Base-by-base conservation (phyloP, 2,113 vertebrate genomes). In the Columba livia region DNA sequence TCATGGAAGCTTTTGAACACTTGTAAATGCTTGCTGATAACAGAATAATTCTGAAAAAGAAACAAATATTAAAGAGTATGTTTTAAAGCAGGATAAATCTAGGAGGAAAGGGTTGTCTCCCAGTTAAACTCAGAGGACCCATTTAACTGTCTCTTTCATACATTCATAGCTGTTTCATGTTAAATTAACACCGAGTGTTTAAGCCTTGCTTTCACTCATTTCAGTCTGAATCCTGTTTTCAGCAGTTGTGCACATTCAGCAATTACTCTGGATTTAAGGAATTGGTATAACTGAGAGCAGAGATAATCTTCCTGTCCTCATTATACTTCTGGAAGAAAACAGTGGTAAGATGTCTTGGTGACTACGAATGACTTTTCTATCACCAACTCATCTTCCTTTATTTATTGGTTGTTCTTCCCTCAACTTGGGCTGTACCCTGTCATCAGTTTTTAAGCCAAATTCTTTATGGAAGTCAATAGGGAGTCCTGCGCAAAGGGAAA, bases 401-500 rank as follows among this genome's bases (percentile, higher is more conserved):
- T 95, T 96, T 97, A 89, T 96, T 94, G 90, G n/a, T 93, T 86
- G 80, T 75, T 96, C 77, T 65, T 89, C 18, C 69, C 61, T 72
- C 51, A 7, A 5, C 61, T 86, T 50, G 53, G 77, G 66, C 90
- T 92, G 65, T 86, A 75, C 80, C 20, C 88, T 94, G 90, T 93
- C 94, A 93, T 89, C 93, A 89, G 54, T 92, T 96, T 92, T 81
- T 1, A 86, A 95, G 88, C 93, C 93, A 96, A 81, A 79, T 87
- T 77, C 85, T 81, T 90, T 66, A 89, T 96, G 86, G 85, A 34
- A 94, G 90, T 85, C 96, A 65, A 65, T 11, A 71, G 96, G 90
- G 94, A 96, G 92, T 95, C 94, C 88, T 93, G 83, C 85, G 88
- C 92, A 97, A 96, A 96, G 92, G 94, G 93, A 96, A 96, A 90